Percentiles rank a stretch among this genome's conserved stretches.
phyloP scores from a whole-genome alignment of 2,888 invertebrate species.

The Elmis aenea region DNA sequence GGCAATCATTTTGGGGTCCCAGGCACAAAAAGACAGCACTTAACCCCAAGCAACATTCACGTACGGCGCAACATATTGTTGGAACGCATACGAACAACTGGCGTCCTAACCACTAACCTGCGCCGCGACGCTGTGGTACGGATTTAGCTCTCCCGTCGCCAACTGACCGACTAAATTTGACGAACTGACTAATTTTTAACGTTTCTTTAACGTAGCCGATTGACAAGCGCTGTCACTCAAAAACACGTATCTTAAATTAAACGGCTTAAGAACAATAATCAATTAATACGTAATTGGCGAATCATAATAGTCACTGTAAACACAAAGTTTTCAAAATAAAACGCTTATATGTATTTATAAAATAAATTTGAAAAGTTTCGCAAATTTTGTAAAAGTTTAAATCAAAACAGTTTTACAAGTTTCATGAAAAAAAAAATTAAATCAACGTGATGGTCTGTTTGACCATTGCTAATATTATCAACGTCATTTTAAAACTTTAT shows the following conservation, averaged over 20 bases:
- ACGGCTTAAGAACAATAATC: no score
- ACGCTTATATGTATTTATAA: no score
- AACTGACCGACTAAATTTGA: conserved; percentile 41
- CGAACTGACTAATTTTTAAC: conserved; percentile 30
- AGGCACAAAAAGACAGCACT: conserved; percentile 13
- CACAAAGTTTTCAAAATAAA: no score
- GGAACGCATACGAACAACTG: conserved; percentile 18
- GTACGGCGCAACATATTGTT: conserved; percentile 15
- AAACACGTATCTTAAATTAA: not conserved
- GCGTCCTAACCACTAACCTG: conserved; percentile 30
- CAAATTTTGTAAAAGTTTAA: no score
- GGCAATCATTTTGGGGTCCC: conserved; percentile 25
- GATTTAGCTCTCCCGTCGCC: conserved; percentile 38
- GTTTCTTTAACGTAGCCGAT: conserved; percentile 16
- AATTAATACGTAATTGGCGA: no score
- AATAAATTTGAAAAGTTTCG: no score
- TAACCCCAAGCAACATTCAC: conserved; percentile 14
- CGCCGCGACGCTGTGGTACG: conserved; percentile 32
- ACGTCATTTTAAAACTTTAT: no score
- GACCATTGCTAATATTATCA: no score
- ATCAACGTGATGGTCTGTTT: no score
- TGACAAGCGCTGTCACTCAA: conserved; percentile 14
- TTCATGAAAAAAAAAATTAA: no score
- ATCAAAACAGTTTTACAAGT: no score
- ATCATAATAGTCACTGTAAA: no score